Percentiles rank a stretch among this genome's conserved stretches.
phyloP scores from a whole-genome alignment of 1,140 invertebrate genomes.

The Colletes gigas region DNA sequence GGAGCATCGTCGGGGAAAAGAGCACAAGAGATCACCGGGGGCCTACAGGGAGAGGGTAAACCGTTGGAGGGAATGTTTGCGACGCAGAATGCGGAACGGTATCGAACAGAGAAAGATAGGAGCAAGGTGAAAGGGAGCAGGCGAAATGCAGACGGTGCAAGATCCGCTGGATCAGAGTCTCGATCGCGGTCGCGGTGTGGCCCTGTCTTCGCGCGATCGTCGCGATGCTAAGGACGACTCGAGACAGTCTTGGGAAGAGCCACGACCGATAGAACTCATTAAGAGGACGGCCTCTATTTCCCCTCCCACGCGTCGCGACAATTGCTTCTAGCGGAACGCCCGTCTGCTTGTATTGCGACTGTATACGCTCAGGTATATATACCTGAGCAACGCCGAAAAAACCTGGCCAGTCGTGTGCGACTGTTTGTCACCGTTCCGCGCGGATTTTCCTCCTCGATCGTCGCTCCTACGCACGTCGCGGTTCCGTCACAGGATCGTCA shows the following conservation, averaged over 20 bases:
- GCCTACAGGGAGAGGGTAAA: neutral
- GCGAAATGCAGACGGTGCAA: slow-evolving; percentile 31
- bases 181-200: slow-evolving; percentile 41
- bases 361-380: slow-evolving; percentile 58
- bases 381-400: slow-evolving; percentile 47
- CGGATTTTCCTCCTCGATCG: slow-evolving; percentile 5
- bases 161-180: neutral
- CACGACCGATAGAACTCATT: slow-evolving; percentile 28
- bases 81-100: slow-evolving; percentile 10
- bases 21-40: slow-evolving; percentile 21
- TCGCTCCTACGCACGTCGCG: neutral
- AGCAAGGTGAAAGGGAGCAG: slow-evolving; percentile 58
- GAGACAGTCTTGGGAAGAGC: neutral
- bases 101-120: slow-evolving; percentile 1
- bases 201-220: slow-evolving; percentile 10
- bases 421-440: slow-evolving; percentile 45
- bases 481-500: neutral
- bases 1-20: slow-evolving; percentile 39
- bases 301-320: slow-evolving; percentile 34
- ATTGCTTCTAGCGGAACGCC: slow-evolving; percentile 20
- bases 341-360: slow-evolving; percentile 44
- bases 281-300: slow-evolving; percentile 38
- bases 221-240: slow-evolving; percentile 33
- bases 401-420: slow-evolving; percentile 59
- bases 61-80: neutral